Percentiles rank a stretch among this genome's conserved stretches.
Evolutionary conservation across 2,888 invertebrate genomes (phyloP).

Genomic region (Nudaria mundana): DNA sequence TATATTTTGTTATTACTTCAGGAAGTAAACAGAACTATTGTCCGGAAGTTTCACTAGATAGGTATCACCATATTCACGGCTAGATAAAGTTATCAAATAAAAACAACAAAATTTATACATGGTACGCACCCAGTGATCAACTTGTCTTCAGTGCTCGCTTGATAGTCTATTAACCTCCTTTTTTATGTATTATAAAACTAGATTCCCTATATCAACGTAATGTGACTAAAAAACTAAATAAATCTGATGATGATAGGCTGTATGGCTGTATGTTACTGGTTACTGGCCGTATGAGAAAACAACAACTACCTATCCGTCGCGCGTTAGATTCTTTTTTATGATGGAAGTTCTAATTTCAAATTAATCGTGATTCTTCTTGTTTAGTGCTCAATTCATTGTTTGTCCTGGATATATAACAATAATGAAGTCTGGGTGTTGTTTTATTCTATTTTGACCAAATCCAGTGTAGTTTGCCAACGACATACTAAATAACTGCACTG

Average conservation of each 20-base stretch:
- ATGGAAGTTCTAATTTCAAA: background rate
- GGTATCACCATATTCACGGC: too few species aligned
- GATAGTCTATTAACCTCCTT: conserved; percentile 7
- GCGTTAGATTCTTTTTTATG: background rate
- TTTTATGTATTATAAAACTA: conserved; percentile 8
- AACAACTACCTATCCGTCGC: background rate
- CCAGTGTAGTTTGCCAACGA: too few species aligned
- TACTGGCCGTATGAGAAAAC: conserved; percentile 4
- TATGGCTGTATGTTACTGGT: too few species aligned
- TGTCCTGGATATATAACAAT: too few species aligned
- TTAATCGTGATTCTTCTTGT: too few species aligned
- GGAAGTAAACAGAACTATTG: background rate
- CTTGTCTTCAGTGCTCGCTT: background rate
- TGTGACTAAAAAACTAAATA: conserved; percentile 12
- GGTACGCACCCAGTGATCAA: background rate
- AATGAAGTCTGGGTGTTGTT: too few species aligned
- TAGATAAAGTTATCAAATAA: too few species aligned
- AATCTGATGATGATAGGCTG: conserved; percentile 12
- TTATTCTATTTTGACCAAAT: too few species aligned
- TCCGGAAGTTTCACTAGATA: background rate
- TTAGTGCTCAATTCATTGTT: too few species aligned
- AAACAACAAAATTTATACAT: too few species aligned
- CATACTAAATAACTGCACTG: too few species aligned
- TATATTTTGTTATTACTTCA: background rate
- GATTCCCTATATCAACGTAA: conserved; percentile 4